Base-by-base conservation (phyloP, 2,797 vertebrate genomes). In the Phrynocephalus guinanensis region DNA sequence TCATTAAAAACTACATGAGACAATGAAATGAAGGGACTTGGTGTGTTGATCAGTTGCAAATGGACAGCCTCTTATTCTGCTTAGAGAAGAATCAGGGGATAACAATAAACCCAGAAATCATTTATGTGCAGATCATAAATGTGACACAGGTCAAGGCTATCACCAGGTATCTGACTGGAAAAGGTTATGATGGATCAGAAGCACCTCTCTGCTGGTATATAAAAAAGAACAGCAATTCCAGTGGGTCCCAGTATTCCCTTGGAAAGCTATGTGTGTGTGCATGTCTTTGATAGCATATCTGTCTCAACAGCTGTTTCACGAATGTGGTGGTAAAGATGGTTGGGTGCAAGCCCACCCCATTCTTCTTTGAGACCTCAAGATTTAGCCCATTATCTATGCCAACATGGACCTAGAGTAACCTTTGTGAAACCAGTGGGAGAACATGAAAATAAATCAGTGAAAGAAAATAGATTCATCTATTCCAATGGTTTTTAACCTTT, bases 1-100 rank as follows among this genome's bases (percentile, higher is more conserved):
- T 67, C 16, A 63, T 79, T 77, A 83, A 83, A 66, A 68, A 70
- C 67, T 72, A 84, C 10, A 48, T 33, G 30, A 76, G 83, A 85
- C 79, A 88, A 80, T 75, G 73, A 76, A 72, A 63, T 71, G 28
- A 67, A 87, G 15, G 5, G 26, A 26, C 50, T 48, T 75, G 5
- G 72, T 82, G 50, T 15, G 66, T 67, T 80, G 68, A 30, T 67
- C 63, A 85, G 15, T 22, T 76, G n/a, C 48, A 77, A 56, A 26
- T 60, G 6, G 30, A 24, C 24, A 60, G 83, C 68, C 26, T 56
- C 78, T 84, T 30, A 79, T 48, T 18, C 48, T 38, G 30, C 28
- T 73, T 78, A 71, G 75, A n/a, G 16, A 20, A 79, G 28, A 38
- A 44, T 63, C 87, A 73, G 20, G 79, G 33, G 22, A 13, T 73